These are phyloP conservation scores for Vanessa atalanta DNA, from an alignment of 1,140 invertebrate species.

Conservation along the genomic window DNA sequence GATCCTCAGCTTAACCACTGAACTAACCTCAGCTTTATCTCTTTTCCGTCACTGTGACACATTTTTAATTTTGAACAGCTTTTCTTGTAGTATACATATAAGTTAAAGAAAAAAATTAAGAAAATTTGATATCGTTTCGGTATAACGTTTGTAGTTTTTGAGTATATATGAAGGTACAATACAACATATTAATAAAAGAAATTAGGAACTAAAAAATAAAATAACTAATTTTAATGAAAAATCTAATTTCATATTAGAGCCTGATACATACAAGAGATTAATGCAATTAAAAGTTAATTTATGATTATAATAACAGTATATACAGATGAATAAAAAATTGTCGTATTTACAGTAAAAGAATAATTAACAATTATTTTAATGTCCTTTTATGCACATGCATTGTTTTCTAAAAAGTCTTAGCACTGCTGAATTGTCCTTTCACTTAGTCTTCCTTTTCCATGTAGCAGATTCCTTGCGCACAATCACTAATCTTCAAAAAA, in stretches of 20 bases:
- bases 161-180: too few relatives aligned
- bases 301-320: slow-evolving; percentile 22
- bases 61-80: too few relatives aligned
- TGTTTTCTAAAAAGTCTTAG: slow-evolving; percentile 42
- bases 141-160: too few relatives aligned
- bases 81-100: too few relatives aligned
- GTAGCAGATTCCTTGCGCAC: slow-evolving; percentile 31
- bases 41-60: too few relatives aligned
- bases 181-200: background rate
- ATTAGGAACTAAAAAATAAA: slow-evolving; percentile 4
- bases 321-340: slow-evolving; percentile 30
- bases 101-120: too few relatives aligned
- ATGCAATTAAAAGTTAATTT: slow-evolving; percentile 12
- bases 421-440: slow-evolving; percentile 47
- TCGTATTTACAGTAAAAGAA: slow-evolving; percentile 41
- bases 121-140: too few relatives aligned
- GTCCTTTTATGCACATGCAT: slow-evolving; percentile 31
- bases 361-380: slow-evolving; percentile 24
- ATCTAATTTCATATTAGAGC: slow-evolving; percentile 11
- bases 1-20: too few relatives aligned
- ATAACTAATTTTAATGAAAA: background rate
- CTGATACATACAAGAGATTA: slow-evolving; percentile 9
- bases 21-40: too few relatives aligned
- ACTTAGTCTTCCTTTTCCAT: slow-evolving; percentile 38
- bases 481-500: slow-evolving; percentile 13